Evolutionary conservation across 2,113 vertebrate species (phyloP), one percentile per base, ranked within the genome.

Genomic region (Alosa alosa): DNA sequence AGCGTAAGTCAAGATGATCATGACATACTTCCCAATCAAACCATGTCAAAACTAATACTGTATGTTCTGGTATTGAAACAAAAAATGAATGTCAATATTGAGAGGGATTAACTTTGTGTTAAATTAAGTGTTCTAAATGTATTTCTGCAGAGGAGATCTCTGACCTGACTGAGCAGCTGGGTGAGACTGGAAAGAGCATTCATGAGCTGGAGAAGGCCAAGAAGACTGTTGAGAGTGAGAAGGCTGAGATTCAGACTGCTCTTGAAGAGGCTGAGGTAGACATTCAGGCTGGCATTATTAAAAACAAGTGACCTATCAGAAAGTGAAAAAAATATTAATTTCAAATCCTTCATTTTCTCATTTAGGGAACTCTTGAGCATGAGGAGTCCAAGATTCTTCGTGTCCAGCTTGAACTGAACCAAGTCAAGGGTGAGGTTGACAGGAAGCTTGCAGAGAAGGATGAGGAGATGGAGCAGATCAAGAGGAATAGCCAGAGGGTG

Each of bases 161-260:
- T 83, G 89, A 89, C 82, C 47, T 88, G 81, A 89, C 89, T 36
- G 84, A 82, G 84, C 89, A 90, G 83, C 64, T 90, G 31, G 87
- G 87, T 72, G 95, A 96, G 83, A 88, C 89, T 87, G 95, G 96
- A 85, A 97, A 97, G 89, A 94, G 93, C 0, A 94, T 96, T 18
- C 95, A 96, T 84, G 96, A 97, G 90, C 81, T 97, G 83, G 96
- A 96, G 88, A 97, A 97, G 90, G 64, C 94, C 81, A 96, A 96
- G 92, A 96, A 96, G 87, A 92, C 93, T 75, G 81, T 88, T 25
- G 87, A 88, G 64, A 84, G 78, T 60, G 87, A 88, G 36, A 88
- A 86, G 52, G 36, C 87, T 47, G 87, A 88, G 83, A 86, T 88
- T 49, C 87, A 86, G 78, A 86, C 87, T 50, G 87, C 85, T 20